Percentiles rank a stretch among this genome's conserved stretches.
phyloP scores from a whole-genome alignment of 2,113 vertebrate species.

The Puntigrus tetrazona region DNA sequence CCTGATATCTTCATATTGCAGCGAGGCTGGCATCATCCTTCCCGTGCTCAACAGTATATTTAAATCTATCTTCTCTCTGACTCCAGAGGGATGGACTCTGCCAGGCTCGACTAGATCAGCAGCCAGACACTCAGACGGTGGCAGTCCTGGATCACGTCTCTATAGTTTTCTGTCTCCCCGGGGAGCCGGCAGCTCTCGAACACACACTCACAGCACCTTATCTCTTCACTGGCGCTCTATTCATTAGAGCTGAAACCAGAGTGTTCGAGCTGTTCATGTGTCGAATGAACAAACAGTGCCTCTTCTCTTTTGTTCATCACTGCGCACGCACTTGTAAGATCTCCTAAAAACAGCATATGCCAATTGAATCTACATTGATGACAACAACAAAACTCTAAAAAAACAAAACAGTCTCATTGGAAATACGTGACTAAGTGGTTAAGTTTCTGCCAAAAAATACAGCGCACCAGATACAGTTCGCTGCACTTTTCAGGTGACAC shows the following conservation, averaged over 20 bases:
- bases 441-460: neutral
- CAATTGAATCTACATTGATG: neutral
- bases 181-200: slow-evolving; percentile 14
- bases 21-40: slow-evolving; percentile 61
- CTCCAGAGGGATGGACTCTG: slow-evolving; percentile 20
- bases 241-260: neutral
- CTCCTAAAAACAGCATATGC: neutral
- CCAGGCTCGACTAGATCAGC: slow-evolving; percentile 21
- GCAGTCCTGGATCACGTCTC: slow-evolving; percentile 31
- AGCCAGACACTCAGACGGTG: slow-evolving; percentile 34
- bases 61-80: neutral
- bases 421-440: neutral
- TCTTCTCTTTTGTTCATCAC: neutral
- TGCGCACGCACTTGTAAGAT: neutral
- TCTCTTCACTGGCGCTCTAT: neutral
- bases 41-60: slow-evolving; percentile 36
- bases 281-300: neutral
- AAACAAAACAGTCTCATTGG: neutral
- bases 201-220: neutral
- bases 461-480: neutral
- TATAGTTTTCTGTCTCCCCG: slow-evolving; percentile 41
- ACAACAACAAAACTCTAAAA: neutral
- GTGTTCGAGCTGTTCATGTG: neutral
- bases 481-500: neutral
- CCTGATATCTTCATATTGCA: slow-evolving; percentile 66